Conservation (phyloP, 23 tunicate genomes). For the Ascidia mentula region DNA sequence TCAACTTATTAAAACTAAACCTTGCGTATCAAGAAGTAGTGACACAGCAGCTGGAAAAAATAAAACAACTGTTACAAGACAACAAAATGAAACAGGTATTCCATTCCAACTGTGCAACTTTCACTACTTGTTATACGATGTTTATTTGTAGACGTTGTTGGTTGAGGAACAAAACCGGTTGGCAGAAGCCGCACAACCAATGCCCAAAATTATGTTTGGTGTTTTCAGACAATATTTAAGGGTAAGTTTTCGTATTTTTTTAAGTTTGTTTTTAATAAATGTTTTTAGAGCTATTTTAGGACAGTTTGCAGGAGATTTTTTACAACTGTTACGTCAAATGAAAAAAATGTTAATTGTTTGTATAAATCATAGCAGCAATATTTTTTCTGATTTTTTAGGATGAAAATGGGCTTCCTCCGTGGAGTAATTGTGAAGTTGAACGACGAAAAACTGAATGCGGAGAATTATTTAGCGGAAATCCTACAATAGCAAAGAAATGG, state of each 20-base stretch:
- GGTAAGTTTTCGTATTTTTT: not conserved
- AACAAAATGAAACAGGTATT: slow-evolving; percentile 44
- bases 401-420: slow-evolving; percentile 27
- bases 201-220: not conserved
- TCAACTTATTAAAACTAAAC: slow-evolving; percentile 74
- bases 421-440: slow-evolving; percentile 38
- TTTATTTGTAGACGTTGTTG: not conserved
- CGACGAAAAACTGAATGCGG: slow-evolving; percentile 58
- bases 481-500: slow-evolving; percentile 47
- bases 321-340: not conserved
- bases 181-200: slow-evolving; percentile 2
- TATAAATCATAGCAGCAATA: not conserved
- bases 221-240: not conserved
- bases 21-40: slow-evolving; percentile 84
- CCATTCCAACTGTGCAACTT: not conserved
- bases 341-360: not conserved
- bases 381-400: slow-evolving; percentile 16
- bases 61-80: slow-evolving; percentile 56
- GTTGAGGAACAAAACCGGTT: not conserved
- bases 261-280: no score
- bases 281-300: no score
- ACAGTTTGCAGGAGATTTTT: no score
- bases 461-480: slow-evolving; percentile 28
- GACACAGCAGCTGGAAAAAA: slow-evolving; percentile 37
- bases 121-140: not conserved